Base-by-base conservation (phyloP, 2,888 invertebrate genomes). In the Gymnosoma rotundatum region DNA sequence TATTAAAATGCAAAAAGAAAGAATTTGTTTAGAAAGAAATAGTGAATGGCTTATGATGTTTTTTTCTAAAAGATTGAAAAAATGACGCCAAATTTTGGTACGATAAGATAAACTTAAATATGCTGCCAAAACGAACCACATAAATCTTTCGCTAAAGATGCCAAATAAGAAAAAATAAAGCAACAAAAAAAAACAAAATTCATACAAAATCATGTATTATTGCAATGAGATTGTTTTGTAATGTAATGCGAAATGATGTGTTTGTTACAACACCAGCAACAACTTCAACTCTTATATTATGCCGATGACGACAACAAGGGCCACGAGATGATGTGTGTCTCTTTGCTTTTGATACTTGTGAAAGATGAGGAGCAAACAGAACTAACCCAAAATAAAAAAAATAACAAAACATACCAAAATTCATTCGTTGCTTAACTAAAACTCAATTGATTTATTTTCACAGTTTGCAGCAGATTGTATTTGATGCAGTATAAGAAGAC, bases 111-210 rank as follows among this genome's bases (percentile, higher is more conserved):
- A 90, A 82, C 91, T 90, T 89, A 90, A 90, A 81, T 84, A 70
- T 90, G 91, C 88, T 92, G 91, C 92, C 92, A 92, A 91, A 90
- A 89, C 89, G 89, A 91, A 88, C 88, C 87, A 89, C 90, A 91
- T 92, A 92, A 92, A 92, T 92, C 92, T 92, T 87, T 88, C 88
- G 88, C 89, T 90, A 91, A 92, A 89, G 90, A 92, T 91, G 89
- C 90, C 90, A 90, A 88, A 83, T 4, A 69, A 86, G 87, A 64
- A 83, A 78, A 75, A 75, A 66, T 36, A 82, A 50, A 60, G 1
- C 42, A 54, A 45, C 18, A 4, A 25, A 78, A 80, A 32, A 32
- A 61, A 79, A 63, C 21, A 52, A 72, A 56, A 85, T 81, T 63
- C 58, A 70, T 75, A 63, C 54, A 79, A 83, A 82, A 79, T 85